A percentile compares a stretch with the other conserved stretches of the same genome.
Conservation (phyloP, 2,888 invertebrate genomes). For the Drepana falcataria region DNA sequence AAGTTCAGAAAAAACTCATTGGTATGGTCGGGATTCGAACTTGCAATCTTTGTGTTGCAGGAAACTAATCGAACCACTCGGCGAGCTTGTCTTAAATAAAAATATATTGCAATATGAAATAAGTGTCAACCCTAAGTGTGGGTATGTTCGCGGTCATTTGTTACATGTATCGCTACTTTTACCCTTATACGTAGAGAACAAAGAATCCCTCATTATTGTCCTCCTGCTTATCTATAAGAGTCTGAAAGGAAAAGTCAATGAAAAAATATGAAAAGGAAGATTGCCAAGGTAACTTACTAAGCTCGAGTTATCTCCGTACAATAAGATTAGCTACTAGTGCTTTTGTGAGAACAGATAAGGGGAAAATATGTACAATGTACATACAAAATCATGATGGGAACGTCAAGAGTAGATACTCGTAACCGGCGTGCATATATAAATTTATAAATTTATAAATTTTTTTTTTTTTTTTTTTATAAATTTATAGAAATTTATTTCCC, state of each 20-base stretch:
- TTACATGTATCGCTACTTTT: slow-evolving; percentile 49
- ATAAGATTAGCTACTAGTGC: background rate
- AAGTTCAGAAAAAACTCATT: too few relatives aligned
- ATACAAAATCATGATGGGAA: background rate
- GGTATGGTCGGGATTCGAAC: too few relatives aligned
- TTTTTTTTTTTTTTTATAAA: too few relatives aligned
- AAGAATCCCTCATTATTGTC: slow-evolving; percentile 43
- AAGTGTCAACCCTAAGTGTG: slow-evolving; percentile 13
- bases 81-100: too few relatives aligned
- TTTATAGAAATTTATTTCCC: too few relatives aligned
- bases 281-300: slow-evolving; percentile 1
- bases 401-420: background rate
- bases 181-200: slow-evolving; percentile 37
- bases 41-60: too few relatives aligned
- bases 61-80: too few relatives aligned
- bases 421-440: too few relatives aligned
- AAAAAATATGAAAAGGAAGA: slow-evolving; percentile 6
- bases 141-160: slow-evolving; percentile 33
- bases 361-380: background rate
- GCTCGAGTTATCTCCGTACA: background rate
- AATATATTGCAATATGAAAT: slow-evolving; percentile 6
- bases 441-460: too few relatives aligned
- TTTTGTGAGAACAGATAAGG: background rate
- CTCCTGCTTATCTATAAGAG: slow-evolving; percentile 25
- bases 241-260: slow-evolving; percentile 16